phyloP scores from a whole-genome alignment of 2,797 vertebrate species.

The Girardinus metallicus region DNA sequence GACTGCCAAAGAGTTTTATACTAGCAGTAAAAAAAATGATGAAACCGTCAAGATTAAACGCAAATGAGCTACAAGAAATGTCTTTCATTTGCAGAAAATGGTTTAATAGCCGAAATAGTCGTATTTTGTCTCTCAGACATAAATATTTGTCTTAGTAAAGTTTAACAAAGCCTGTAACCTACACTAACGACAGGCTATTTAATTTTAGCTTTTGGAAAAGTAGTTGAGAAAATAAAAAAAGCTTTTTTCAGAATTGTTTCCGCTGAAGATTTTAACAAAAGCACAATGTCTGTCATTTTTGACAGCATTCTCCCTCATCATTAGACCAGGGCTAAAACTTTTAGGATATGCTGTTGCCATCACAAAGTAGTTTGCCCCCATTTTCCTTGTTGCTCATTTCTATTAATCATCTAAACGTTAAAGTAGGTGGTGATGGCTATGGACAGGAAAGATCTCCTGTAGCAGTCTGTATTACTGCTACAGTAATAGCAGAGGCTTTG shows the following conservation, averaged over 20 bases:
- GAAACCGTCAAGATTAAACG: slow-evolving; percentile 13
- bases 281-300: background rate
- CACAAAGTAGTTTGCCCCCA: background rate
- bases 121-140: background rate
- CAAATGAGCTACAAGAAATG: background rate
- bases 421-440: too few relatives aligned
- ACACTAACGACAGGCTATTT: background rate
- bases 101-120: background rate
- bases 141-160: background rate
- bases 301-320: background rate
- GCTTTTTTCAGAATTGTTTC: background rate
- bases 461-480: too few relatives aligned
- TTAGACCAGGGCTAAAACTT: background rate
- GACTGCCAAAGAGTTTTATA: slow-evolving; percentile 47
- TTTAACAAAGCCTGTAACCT: background rate
- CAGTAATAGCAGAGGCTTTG: too few relatives aligned
- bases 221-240: background rate
- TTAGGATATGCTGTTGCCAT: background rate
- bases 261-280: background rate
- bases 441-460: too few relatives aligned
- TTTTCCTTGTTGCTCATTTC: background rate
- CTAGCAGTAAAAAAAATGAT: slow-evolving; percentile 8
- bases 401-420: background rate
- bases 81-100: background rate
- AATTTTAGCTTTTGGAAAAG: background rate